Conservation (phyloP, 2,113 vertebrate genomes). For the Seriola quinqueradiata region DNA sequence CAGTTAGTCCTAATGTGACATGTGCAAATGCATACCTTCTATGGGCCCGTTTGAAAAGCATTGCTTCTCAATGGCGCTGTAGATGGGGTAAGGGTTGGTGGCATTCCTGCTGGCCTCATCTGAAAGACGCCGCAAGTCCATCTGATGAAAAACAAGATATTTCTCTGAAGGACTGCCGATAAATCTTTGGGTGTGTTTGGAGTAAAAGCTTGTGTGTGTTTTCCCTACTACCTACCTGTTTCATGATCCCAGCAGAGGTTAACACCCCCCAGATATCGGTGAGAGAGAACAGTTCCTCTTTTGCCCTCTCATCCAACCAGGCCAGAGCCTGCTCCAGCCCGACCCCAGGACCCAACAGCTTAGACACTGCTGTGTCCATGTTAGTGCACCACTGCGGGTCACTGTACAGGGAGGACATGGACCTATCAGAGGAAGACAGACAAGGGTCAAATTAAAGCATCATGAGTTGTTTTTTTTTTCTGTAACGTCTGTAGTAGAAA, state of each 20-base stretch:
- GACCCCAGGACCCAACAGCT: not conserved
- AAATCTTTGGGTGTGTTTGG: not conserved
- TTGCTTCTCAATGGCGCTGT: constrained; percentile 59
- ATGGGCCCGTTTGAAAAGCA: constrained; percentile 32
- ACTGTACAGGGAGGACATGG: constrained; percentile 57
- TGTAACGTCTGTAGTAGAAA: not conserved
- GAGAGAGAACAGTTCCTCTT: constrained; percentile 60
- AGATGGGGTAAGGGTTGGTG: constrained; percentile 76
- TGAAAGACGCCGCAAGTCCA: constrained; percentile 62
- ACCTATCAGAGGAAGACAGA: constrained; percentile 28
- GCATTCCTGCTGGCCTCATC: constrained; percentile 61
- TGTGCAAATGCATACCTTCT: constrained; percentile 49
- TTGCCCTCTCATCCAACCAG: constrained; percentile 38
- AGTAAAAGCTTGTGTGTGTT: not conserved
- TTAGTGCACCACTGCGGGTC: constrained; percentile 55
- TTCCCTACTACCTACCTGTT: constrained; percentile 48
- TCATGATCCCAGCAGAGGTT: constrained; percentile 59
- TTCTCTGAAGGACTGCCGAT: not conserved
- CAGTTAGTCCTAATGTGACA: no score
- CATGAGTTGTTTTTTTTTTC: no score
- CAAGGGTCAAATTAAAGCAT: not conserved
- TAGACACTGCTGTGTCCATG: constrained; percentile 22
- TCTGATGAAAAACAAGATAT: constrained; percentile 37
- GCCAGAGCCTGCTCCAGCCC: constrained; percentile 7
- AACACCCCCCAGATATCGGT: constrained; percentile 57